These are phyloP conservation scores for Cantharis nigra DNA, from an alignment of 2,888 invertebrate species.

Conservation along the genomic window DNA sequence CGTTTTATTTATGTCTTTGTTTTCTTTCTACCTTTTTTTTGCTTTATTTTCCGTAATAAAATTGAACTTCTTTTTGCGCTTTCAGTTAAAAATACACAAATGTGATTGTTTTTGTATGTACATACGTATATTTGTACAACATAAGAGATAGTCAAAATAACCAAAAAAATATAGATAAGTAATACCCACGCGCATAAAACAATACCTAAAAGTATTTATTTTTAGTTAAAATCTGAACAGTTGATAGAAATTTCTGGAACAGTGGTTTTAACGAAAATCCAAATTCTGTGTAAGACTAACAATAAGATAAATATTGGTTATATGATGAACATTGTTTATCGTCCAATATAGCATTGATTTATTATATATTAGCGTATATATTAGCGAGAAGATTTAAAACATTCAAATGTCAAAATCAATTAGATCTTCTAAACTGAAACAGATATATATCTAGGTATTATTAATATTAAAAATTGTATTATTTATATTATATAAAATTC, in stretches of 20 bases:
- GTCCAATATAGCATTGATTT: neutral
- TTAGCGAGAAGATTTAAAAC: too few species aligned
- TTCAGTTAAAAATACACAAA: neutral
- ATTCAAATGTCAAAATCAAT: too few species aligned
- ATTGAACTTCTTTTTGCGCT: neutral
- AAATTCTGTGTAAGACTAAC: neutral
- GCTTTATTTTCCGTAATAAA: neutral
- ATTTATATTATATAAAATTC: too few species aligned
- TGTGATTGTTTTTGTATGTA: neutral
- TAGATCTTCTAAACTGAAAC: too few species aligned
- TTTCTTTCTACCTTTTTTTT: neutral
- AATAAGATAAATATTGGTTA: neutral
- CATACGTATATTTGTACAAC: neutral
- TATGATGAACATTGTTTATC: neutral
- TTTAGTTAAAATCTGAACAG: neutral
- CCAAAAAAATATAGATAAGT: neutral
- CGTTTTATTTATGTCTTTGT: slow-evolving; percentile 1
- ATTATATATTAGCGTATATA: too few species aligned
- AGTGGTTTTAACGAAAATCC: neutral
- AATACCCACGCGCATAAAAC: too few species aligned
- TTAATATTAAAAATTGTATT: too few species aligned
- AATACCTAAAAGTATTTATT: too few species aligned
- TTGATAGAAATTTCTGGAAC: neutral
- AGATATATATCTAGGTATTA: too few species aligned
- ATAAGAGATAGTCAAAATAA: neutral